A percentile compares a stretch with the other conserved stretches of the same genome.
Conservation (phyloP, 2,888 invertebrate genomes). For the Drosophila meridionalis region DNA sequence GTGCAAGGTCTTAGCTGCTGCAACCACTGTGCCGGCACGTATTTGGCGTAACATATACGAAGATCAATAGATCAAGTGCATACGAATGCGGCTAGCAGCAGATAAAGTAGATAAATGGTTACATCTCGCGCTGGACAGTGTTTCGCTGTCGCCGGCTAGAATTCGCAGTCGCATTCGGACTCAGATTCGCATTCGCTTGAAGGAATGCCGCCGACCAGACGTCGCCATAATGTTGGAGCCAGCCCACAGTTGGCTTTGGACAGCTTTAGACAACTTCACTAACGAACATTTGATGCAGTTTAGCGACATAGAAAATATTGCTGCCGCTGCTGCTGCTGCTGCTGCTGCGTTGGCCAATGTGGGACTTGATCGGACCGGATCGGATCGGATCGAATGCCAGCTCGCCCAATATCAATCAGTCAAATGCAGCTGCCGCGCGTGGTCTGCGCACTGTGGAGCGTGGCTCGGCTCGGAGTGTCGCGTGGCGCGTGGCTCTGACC, state of each 20-base stretch:
- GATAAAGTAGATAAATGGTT: constrained; percentile 64
- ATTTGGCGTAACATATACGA: constrained; percentile 66
- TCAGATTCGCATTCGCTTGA: constrained; percentile 39
- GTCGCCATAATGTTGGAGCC: constrained; percentile 60
- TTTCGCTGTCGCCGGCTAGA: constrained; percentile 31
- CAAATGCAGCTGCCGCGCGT: constrained; percentile 64
- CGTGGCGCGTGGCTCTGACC: constrained; percentile 38
- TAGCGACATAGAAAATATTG: constrained; percentile 46
- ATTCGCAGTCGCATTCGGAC: constrained; percentile 18
- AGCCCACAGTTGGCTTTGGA: constrained; percentile 32
- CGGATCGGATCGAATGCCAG: constrained; percentile 23
- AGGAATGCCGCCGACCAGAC: constrained; percentile 73
- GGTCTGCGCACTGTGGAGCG: constrained; percentile 38
- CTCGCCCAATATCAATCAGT: constrained; percentile 77
- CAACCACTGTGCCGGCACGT: constrained; percentile 19
- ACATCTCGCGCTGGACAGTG: constrained; percentile 65
- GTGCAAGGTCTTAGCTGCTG: background rate
- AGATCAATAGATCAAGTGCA: constrained; percentile 81
- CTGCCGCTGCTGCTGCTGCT: background rate
- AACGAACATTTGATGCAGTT: constrained; percentile 54
- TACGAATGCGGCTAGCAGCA: constrained; percentile 55
- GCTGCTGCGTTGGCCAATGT: constrained; percentile 32
- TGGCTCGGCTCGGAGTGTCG: constrained; percentile 14
- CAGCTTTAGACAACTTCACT: constrained; percentile 32
- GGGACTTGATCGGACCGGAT: constrained; percentile 33